Base-by-base conservation (phyloP, 2,888 invertebrate species). In the Dicyrtomina minuta region DNA sequence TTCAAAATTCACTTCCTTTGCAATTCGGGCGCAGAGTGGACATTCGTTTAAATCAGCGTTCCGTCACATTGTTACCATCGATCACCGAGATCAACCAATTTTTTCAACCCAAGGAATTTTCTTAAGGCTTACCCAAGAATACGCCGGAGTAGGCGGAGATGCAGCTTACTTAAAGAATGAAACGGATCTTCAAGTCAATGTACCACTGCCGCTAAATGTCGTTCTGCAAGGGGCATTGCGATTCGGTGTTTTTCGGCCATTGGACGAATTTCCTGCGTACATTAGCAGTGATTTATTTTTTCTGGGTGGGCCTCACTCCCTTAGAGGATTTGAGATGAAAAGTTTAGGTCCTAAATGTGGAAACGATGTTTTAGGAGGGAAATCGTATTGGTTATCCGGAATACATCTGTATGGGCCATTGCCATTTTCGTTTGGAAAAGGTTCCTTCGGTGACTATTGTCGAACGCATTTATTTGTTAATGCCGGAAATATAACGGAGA, bases 61-160 rank as follows among this genome's bases (percentile, higher is more conserved):
- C 44, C 88, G 91, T 71, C 91, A 96, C 82, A 89, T 90, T 62
- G 85, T 92, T 73, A 84, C 88, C 0, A 86, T 89, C 69, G 96
- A 96, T 82, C 87, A 87, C 70, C 86, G 96, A 72, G 93, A 96
- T 82, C 89, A 88, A 78, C 82, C 84, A 3, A 88, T 94, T 69
- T 91, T 96, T 82, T 95, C 96, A 2, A 87, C 87, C 6, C 83
- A 84, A 51, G 96, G 96, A 4, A 81, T 87, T 6, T 83, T 89
- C 75, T 82, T 92, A 6, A 89, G 89, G 83, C 84, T 90, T 71
- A 87, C 87, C 5, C 88, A 91, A 78, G 97, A 98, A 83, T 85
- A 92, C 79, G 93, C 96, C 27, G 90, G 95, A 0, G 81, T 96
- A 6, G 96, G 96, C 12, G 98, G 98, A 1, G 91, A 95, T 81